Base-by-base conservation (phyloP, 2,797 vertebrate genomes). In the Takifugu rubripes region DNA sequence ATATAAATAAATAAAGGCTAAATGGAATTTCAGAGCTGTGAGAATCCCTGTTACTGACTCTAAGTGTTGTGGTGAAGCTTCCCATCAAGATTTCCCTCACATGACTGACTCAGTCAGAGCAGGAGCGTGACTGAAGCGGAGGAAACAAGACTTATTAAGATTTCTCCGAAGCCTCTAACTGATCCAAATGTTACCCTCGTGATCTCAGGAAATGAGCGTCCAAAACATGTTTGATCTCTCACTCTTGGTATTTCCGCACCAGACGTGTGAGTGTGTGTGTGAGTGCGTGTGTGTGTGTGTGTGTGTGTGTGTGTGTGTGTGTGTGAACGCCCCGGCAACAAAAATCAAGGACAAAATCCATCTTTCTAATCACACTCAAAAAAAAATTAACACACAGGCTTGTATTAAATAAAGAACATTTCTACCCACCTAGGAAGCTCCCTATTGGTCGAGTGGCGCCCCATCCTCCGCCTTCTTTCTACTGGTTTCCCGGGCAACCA, bases 401-500 rank as follows among this genome's bases (percentile, higher is more conserved):
- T 54, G 68, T 77, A 48, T 27, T 76, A 48, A 33, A 67, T 61
- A 49, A 26, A 70, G 78, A 63, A 31, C 31, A 60, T 77, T 68
- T 60, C 6, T 68, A 26, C 55, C 21, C 61, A 66, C 70, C 45
- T 69, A n/a, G 48, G 63, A 74, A 52, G 70, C 60, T 66, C 50
- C 64, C 73, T n/a, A 90, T 91, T 91, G 88, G 88, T 54, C 59
- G 43, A 45, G 29, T 59, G 46, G 54, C 25, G 69, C 48, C 59
- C 75, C 67, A 70, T 58, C 72, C 74, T 59, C 79, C 73, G 24
- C 83, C 82, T 66, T 74, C 58, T 75, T 75, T 66, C 59, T 66
- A 70, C 71, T 27, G 76, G 92, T 92, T 92, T 88, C 90, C 90
- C 59, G 47, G 85, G 91, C 68, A 92, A 92, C 90, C 75, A 70